Evolutionary conservation across 1,140 invertebrate genomes (phyloP).

Genomic region (Cotesia chilonis): DNA sequence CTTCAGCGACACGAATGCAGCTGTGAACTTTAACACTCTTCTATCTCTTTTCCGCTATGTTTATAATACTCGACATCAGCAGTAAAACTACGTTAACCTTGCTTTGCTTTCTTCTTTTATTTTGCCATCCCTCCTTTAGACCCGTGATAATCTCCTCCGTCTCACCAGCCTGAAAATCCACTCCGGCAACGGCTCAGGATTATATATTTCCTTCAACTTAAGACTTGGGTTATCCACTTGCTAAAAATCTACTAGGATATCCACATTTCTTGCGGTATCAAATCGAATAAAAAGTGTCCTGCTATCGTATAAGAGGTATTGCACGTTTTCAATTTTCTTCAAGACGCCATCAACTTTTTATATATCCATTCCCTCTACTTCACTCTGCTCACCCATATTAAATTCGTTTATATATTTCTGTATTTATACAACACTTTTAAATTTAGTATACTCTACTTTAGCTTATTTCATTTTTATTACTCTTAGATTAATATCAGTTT

Average conservation of each 20-base stretch:
- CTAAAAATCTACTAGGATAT: conserved; percentile 23
- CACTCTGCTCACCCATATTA: not conserved
- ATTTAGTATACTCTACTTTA: too few species aligned
- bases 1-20: conserved; percentile 43
- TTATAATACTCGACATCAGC: too few species aligned
- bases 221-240: conserved; percentile 19
- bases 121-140: conserved; percentile 24
- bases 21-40: conserved; percentile 43
- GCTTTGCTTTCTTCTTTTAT: conserved; percentile 14
- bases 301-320: conserved; percentile 13
- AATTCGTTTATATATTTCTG: not conserved
- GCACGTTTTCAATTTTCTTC: conserved; percentile 30
- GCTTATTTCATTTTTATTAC: too few species aligned
- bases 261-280: conserved; percentile 32
- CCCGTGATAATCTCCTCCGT: conserved; percentile 33
- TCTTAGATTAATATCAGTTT: too few species aligned
- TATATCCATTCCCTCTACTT: not conserved
- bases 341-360: conserved; percentile 15
- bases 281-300: conserved; percentile 26
- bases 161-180: conserved; percentile 30
- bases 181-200: conserved; percentile 18
- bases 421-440: not conserved
- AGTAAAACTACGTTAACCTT: too few species aligned
- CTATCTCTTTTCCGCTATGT: conserved; percentile 2
- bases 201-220: conserved; percentile 17